Evolutionary conservation across 2,113 vertebrate genomes (phyloP).

Genomic region (Tachysurus fulvidraco): DNA sequence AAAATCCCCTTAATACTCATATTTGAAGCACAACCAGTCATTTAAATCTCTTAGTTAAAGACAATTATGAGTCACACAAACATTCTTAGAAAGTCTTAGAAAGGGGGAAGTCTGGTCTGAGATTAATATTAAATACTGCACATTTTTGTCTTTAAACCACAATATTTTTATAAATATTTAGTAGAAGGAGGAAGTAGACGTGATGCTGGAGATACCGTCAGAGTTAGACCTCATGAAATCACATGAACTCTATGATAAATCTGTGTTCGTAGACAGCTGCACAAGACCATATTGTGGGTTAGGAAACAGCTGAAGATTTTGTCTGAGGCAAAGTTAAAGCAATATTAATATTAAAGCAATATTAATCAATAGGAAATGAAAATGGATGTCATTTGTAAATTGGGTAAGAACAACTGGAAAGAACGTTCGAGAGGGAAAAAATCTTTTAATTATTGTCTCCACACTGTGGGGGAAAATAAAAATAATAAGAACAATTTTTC

Average conservation of each 20-base stretch:
- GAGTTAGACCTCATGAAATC: neutral
- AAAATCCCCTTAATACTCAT: constrained; percentile 19
- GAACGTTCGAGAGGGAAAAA: too few relatives aligned
- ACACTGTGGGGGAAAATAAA: too few relatives aligned
- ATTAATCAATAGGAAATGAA: neutral
- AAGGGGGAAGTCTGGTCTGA: neutral
- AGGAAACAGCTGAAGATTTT: neutral
- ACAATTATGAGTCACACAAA: constrained; percentile 29
- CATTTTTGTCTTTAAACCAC: neutral
- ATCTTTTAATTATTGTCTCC: too few relatives aligned
- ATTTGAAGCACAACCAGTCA: neutral
- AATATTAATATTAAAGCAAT: neutral
- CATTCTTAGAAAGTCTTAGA: constrained; percentile 44
- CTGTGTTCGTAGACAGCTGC: neutral
- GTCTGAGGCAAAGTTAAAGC: neutral
- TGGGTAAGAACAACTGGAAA: neutral
- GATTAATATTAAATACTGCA: neutral
- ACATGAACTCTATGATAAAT: neutral
- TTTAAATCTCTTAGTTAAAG: neutral
- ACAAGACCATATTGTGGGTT: neutral
- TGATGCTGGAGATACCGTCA: neutral
- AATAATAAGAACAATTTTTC: neutral
- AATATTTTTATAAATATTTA: neutral
- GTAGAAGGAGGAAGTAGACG: neutral
- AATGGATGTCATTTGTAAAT: neutral